These are phyloP conservation scores for Drosophila oshimai DNA, from an alignment of 1,140 invertebrate genomes.

Conservation along the genomic window DNA sequence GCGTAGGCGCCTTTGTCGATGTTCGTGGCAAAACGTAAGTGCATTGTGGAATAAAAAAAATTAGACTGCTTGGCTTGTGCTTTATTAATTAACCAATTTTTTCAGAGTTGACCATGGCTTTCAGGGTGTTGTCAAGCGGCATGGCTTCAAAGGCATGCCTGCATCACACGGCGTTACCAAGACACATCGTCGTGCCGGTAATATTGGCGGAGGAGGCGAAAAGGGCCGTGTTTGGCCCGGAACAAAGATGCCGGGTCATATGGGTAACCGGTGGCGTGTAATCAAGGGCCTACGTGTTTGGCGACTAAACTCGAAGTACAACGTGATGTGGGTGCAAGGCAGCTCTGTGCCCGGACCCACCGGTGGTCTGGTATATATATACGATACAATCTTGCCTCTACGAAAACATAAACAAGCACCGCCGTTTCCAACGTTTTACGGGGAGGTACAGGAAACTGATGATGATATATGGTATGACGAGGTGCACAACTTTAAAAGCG, in stretches of 20 bases:
- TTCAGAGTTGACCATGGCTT: slow-evolving; percentile 95
- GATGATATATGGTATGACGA: slow-evolving; percentile 77
- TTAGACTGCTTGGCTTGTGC: too few relatives aligned
- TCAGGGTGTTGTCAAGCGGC: slow-evolving; percentile 98
- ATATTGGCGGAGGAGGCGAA: slow-evolving; percentile 92
- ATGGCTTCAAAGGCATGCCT: slow-evolving; percentile 97
- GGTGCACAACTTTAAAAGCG: slow-evolving; percentile 77
- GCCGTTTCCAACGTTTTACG: slow-evolving; percentile 91
- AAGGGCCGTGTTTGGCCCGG: slow-evolving; percentile 96
- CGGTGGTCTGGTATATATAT: slow-evolving; percentile 91
- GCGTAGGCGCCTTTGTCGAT: slow-evolving; percentile 95
- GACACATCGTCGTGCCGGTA: slow-evolving; percentile 95
- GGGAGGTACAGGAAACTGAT: slow-evolving; percentile 83
- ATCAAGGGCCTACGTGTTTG: slow-evolving; percentile 91
- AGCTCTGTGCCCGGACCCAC: slow-evolving; percentile 90
- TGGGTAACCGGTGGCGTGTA: slow-evolving; percentile 93
- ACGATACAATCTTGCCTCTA: slow-evolving; percentile 89
- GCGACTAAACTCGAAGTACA: slow-evolving; percentile 96
- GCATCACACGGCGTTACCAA: slow-evolving; percentile 97
- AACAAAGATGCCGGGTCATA: slow-evolving; percentile 98
- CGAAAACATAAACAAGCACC: slow-evolving; percentile 86
- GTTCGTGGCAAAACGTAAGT: slow-evolving; percentile 95
- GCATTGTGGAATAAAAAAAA: too few relatives aligned
- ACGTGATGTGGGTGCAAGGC: slow-evolving; percentile 95
- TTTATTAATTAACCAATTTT: neutral